Evolutionary conservation across 2,888 invertebrate species (phyloP), one percentile per base, ranked within the genome.

Genomic region (Melanostoma scalare): DNA sequence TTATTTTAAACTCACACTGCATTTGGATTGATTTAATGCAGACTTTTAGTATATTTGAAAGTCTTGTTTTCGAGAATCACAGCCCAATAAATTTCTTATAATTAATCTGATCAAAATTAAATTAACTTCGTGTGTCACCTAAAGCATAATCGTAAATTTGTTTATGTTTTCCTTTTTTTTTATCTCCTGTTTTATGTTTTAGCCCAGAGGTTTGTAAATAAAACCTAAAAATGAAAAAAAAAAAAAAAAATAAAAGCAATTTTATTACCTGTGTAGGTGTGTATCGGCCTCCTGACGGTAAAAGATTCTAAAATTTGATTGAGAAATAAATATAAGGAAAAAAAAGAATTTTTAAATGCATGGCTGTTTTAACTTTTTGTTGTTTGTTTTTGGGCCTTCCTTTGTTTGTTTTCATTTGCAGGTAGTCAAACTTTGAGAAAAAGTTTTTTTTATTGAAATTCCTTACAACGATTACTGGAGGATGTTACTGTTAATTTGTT

Each of bases 61-160:
- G 69, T 71, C 75, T 71, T 65, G 71, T 71, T 60, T 65, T n/a
- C 42, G 58, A 63, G 52, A 75, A 71, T 80, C 56, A 80, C 58
- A 56, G 75, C 63, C 48, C 71, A 67, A 81, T 81, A 67, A 72
- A 81, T 81, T 76, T 42, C 72, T 56, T 50, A 67, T 72, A 63
- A 76, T 76, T 67, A 72, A 68, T 81, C 76, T 81, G 76, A 81
- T 76, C 76, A 76, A 81, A 81, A 72, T 81, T 67, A 71, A 76
- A 81, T 81, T 76, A 76, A 81, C 60, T 55, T 52, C 40, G 33
- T 65, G 76, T 67, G 71, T 67, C 79, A 56, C 48, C 76, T 42
- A 38, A 60, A 44, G 44, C 50, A 67, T 60, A 65, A 60, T 81
- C 71, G 76, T 81, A 76, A 76, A 76, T 76, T 61, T 58, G 0